phyloP scores from a whole-genome alignment of 2,113 vertebrate genomes.

The Tragelaphus strepsiceros region DNA sequence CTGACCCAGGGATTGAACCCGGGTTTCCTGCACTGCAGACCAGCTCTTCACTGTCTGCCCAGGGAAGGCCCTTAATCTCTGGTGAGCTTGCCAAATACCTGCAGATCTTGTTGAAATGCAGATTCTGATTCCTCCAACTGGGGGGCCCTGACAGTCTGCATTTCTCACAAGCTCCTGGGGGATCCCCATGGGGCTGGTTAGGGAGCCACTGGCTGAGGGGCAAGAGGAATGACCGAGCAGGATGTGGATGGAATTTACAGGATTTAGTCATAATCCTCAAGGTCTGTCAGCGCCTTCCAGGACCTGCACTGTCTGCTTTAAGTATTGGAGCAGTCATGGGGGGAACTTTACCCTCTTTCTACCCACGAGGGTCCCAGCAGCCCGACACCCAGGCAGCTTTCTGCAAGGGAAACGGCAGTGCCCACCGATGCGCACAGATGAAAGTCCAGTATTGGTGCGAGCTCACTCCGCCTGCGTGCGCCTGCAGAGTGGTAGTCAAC shows the following conservation, averaged over 20 bases:
- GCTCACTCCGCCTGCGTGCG: not conserved
- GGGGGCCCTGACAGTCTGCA: not conserved
- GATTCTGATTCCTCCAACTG: not conserved
- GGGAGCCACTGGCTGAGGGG: not conserved
- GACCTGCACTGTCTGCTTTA: not conserved
- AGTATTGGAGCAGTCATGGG: not conserved
- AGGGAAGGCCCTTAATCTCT: not conserved
- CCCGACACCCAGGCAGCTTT: not conserved
- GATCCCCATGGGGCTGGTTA: not conserved
- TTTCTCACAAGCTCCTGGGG: not conserved
- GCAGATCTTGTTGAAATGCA: not conserved
- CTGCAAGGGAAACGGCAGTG: not conserved
- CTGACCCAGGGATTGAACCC: not conserved
- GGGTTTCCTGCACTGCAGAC: not conserved
- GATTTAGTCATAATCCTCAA: not conserved
- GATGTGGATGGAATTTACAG: not conserved
- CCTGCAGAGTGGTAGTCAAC: not conserved
- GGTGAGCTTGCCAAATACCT: not conserved
- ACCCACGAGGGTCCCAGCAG: too few species aligned
- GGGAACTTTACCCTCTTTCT: not conserved
- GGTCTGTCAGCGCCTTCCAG: not conserved
- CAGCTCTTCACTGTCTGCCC: not conserved
- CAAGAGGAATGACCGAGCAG: not conserved
- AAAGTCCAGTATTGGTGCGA: accelerated
- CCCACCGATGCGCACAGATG: not conserved